Base-by-base conservation (phyloP, 2,888 invertebrate genomes). In the Tillus elongatus region DNA sequence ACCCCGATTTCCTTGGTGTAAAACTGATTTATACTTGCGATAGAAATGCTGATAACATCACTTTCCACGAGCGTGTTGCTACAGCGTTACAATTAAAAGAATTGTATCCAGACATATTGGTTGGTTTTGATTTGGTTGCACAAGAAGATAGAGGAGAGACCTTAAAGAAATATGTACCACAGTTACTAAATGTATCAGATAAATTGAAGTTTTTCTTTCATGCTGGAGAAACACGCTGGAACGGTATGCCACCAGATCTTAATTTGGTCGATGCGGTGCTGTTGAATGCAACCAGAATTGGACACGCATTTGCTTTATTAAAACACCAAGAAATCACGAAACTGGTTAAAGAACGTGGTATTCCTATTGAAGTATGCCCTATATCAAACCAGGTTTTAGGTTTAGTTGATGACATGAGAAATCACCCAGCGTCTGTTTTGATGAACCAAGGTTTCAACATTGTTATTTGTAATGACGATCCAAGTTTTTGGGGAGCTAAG, bases 201-300 rank as follows among this genome's bases (percentile, higher is more conserved):
- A 61, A 70, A 6, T 64, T 81, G 1, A 65, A 73, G 33, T 78
- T 73, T 51, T 83, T 77, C 54, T 83, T 83, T 52, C 83, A 84
- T 54, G 80, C 83, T 0, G 84, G 82, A 1, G 84, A 84, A 60
- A 82, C 84, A 0, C 73, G 81, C 54, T 79, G 81, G 81, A 74
- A 67, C 45, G 79, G 80, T 3, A 66, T 69, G 1, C 44, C 58
- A 0, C 73, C 74, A 0, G 83, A 84, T 53, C 74, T 77, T 42
- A 83, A 84, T 57, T 60, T 84, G 9, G 63, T 82, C 13, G 84
- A 85, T 52, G 84, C 84, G 2, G 64, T 83, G 12, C 58, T 84
- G 24, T 59, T 84, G 16, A 81, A 80, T 30, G 27, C 35, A n/a
- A 70, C 80, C 0, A 77, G 77, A 49, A 73, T 84, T 40, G 84